phyloP scores from a whole-genome alignment of 2,888 invertebrate genomes.

The Stenodema calcarata region DNA sequence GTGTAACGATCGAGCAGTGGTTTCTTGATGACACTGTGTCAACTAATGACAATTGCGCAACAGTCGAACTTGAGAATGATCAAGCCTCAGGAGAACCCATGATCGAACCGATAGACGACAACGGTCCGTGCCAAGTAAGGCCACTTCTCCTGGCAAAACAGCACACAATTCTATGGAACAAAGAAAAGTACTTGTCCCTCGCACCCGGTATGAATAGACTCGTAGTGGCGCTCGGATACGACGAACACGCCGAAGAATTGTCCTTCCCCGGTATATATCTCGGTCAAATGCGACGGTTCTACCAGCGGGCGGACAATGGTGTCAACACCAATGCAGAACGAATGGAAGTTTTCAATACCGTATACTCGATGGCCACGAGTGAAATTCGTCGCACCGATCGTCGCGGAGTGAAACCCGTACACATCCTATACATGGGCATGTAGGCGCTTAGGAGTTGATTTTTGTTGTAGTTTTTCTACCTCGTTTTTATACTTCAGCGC shows the following conservation, averaged over 20 bases:
- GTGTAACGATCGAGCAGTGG: too few species aligned
- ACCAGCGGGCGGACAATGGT: background rate
- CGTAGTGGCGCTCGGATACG: conserved; percentile 8
- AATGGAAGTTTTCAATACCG: background rate
- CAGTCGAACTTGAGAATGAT: too few species aligned
- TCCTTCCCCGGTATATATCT: conserved; percentile 11
- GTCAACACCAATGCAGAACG: too few species aligned
- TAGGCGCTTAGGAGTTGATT: too few species aligned
- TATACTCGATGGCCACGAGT: conserved; percentile 5
- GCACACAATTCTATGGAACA: background rate
- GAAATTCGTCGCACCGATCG: conserved; percentile 60
- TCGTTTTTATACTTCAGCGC: too few species aligned
- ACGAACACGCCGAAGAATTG: conserved; percentile 14
- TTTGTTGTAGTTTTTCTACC: too few species aligned
- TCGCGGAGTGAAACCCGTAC: conserved; percentile 58
- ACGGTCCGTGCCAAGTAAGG: background rate
- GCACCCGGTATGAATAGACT: conserved; percentile 15
- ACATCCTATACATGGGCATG: conserved; percentile 61
- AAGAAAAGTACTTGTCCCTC: background rate
- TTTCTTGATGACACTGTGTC: too few species aligned
- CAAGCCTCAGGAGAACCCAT: too few species aligned
- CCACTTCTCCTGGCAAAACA: background rate
- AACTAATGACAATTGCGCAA: too few species aligned
- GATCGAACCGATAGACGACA: too few species aligned
- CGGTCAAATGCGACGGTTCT: background rate